Percentiles rank a stretch among this genome's conserved stretches.
phyloP scores from a whole-genome alignment of 2,113 vertebrate genomes.

The Tachuris rubrigastra region DNA sequence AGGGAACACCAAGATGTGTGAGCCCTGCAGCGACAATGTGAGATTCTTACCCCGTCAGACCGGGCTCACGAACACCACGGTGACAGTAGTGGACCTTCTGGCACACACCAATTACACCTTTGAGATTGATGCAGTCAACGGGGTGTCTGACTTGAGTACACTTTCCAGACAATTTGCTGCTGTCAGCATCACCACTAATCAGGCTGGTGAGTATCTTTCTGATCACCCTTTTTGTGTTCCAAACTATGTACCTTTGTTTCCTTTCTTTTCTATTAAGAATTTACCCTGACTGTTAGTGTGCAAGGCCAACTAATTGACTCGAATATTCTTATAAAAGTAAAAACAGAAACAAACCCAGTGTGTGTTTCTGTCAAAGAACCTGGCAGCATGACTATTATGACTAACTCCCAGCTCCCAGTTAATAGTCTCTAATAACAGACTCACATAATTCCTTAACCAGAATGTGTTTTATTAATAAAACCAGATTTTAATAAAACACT shows the following conservation, averaged over 20 bases:
- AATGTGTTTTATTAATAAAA: slow-evolving; percentile 68
- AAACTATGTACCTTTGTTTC: background rate
- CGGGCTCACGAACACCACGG: slow-evolving; percentile 90
- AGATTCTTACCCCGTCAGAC: slow-evolving; percentile 88
- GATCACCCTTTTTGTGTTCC: background rate
- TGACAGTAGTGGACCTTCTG: slow-evolving; percentile 91
- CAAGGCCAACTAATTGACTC: background rate
- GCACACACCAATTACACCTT: slow-evolving; percentile 99
- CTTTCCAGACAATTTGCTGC: slow-evolving; percentile 86
- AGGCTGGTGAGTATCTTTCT: slow-evolving; percentile 86
- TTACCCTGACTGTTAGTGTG: background rate
- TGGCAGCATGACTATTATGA: slow-evolving; percentile 51
- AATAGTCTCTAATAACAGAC: slow-evolving; percentile 54
- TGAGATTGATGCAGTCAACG: slow-evolving; percentile 92
- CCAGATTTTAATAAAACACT: slow-evolving; percentile 62
- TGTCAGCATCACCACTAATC: slow-evolving; percentile 97
- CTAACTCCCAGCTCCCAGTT: slow-evolving; percentile 48
- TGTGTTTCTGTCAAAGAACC: slow-evolving; percentile 12
- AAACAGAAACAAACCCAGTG: background rate
- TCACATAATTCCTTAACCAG: background rate
- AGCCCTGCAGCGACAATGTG: slow-evolving; percentile 86
- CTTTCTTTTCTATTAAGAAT: background rate
- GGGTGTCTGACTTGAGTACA: slow-evolving; percentile 84
- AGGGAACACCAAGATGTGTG: slow-evolving; percentile 75
- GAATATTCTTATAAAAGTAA: background rate